Base-by-base conservation (phyloP, 2,797 vertebrate species). In the Tragopan temminckii region DNA sequence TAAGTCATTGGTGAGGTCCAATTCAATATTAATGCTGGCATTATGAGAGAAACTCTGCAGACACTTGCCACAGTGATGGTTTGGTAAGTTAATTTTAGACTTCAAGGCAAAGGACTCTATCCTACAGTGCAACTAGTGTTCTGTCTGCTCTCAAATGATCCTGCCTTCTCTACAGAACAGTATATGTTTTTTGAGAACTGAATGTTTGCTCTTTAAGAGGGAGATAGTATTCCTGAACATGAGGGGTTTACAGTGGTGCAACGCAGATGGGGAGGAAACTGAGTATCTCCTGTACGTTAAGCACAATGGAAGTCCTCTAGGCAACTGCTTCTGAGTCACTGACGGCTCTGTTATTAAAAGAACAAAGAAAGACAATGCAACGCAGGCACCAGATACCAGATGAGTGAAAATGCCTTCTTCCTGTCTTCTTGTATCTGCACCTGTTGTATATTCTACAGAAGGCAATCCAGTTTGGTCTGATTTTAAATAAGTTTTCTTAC, bases 11-110 rank as follows among this genome's bases (percentile, higher is more conserved):
- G 11, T 46, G 81, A 96, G 38, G 52, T 85, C 53, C 81, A 59
- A 88, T 72, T 95, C 48, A 50, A 66, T 83, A 66, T 82, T 75
- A 92, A 93, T 85, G 78, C 31, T 61, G 43, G 55, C 33, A 50
- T 87, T 76, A 57, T 52, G 74, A 80, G 63, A 82, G 75, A 83
- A 90, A 48, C 16, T 59, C 43, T 52, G 48, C 42, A 91, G 80
- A 77, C 23, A 46, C 21, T 83, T 71, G 13, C 40, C 36, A 18
- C 7, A 48, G 55, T 19, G 43, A 83, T 3, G 3, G 35, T 80
- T 77, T 57, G 52, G 69, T 72, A 75, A 83, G 38, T 67, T 79
- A 86, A 52, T 7, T 7, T 70, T 36, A 75, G 23, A 62, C 14
- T 76, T 81, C n/a, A 55, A 75, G 43, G 11, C 45, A 69, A 38